Conservation (phyloP, 2,888 invertebrate genomes). For the Coleophora flavipennella region DNA sequence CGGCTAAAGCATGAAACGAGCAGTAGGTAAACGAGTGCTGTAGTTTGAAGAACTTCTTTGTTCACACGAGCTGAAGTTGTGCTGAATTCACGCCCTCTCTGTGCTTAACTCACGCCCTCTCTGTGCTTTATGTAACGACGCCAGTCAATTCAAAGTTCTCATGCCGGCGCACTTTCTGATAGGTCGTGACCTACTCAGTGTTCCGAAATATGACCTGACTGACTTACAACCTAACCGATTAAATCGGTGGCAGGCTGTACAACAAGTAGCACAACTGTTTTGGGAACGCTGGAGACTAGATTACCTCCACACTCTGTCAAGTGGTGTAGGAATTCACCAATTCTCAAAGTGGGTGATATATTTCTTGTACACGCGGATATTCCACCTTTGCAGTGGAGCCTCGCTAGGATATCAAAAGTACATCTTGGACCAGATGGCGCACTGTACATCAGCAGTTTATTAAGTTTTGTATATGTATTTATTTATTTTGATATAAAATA, state of each 20-base stretch:
- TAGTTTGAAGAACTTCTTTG: conserved; percentile 14
- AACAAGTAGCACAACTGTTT: conserved; percentile 2
- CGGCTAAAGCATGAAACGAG: conserved; percentile 11
- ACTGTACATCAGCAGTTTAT: no score
- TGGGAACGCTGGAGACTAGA: conserved; percentile 5
- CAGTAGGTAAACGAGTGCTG: conserved; percentile 5
- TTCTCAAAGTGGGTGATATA: conserved; percentile 2
- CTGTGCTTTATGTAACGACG: conserved; percentile 7
- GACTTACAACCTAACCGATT: neutral
- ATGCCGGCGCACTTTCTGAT: neutral
- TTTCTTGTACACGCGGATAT: neutral
- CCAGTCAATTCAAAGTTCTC: neutral
- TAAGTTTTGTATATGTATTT: no score
- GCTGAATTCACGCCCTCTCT: no score
- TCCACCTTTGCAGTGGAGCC: neutral
- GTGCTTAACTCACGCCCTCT: conserved; percentile 13
- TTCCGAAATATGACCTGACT: neutral
- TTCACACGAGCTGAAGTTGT: conserved; percentile 7
- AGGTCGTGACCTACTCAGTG: neutral
- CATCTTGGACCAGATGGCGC: neutral
- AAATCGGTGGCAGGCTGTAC: neutral
- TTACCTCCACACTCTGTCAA: conserved; percentile 4
- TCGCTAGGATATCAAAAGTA: neutral
- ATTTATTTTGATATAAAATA: no score
- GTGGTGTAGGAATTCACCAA: neutral